Conservation (phyloP, 2,888 invertebrate species). For the Agrypnus murinus region DNA sequence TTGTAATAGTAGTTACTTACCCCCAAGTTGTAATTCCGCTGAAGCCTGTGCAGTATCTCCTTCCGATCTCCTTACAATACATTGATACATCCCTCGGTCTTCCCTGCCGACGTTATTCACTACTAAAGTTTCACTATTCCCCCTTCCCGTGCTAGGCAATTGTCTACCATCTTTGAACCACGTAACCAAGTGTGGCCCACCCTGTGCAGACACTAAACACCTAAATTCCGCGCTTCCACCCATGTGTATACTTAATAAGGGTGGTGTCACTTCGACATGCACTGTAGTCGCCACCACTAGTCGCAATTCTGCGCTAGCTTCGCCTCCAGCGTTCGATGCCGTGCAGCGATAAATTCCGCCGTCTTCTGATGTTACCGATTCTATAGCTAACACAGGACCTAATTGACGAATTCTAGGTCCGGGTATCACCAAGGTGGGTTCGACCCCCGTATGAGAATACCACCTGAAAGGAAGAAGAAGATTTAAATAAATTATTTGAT, state of each 20-base stretch:
- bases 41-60: slow-evolving; percentile 85
- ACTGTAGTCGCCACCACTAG: slow-evolving; percentile 80
- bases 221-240: slow-evolving; percentile 83
- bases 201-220: slow-evolving; percentile 76
- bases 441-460: slow-evolving; percentile 80
- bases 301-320: slow-evolving; percentile 80
- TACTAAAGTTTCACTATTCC: slow-evolving; percentile 77
- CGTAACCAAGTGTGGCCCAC: slow-evolving; percentile 70
- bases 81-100: slow-evolving; percentile 86
- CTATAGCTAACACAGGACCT: slow-evolving; percentile 81
- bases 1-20: slow-evolving; percentile 69
- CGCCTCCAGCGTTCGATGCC: slow-evolving; percentile 81
- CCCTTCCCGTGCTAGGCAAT: slow-evolving; percentile 79
- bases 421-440: slow-evolving; percentile 77
- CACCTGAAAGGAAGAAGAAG: slow-evolving; percentile 72
- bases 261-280: slow-evolving; percentile 80
- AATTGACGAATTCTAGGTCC: slow-evolving; percentile 79
- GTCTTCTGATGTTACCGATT: slow-evolving; percentile 82
- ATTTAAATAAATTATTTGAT: background rate
- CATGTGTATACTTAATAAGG: slow-evolving; percentile 81
- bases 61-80: slow-evolving; percentile 81
- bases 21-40: slow-evolving; percentile 82
- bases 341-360: slow-evolving; percentile 81
- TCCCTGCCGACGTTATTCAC: slow-evolving; percentile 81
- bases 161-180: slow-evolving; percentile 81